Evolutionary conservation across 2,113 vertebrate species (phyloP).

Genomic region (Hippocampus mohnikei): DNA sequence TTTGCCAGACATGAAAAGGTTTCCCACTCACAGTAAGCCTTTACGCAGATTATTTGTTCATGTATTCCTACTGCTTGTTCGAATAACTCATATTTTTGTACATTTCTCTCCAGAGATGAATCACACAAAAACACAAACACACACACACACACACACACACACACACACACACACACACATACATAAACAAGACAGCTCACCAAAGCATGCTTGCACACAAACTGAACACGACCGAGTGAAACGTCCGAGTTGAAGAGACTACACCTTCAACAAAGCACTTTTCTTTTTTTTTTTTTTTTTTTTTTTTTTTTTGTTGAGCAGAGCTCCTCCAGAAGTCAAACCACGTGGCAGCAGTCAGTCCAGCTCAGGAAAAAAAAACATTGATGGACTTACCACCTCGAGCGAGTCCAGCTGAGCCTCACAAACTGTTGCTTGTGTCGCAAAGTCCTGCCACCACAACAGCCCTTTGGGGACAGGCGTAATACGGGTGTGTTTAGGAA

Average conservation of each 20-base stretch:
- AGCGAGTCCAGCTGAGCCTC: constrained; percentile 12
- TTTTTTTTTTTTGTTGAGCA: background rate
- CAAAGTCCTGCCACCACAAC: constrained; percentile 22
- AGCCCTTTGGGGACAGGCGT: constrained; percentile 3
- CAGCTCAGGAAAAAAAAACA: constrained; percentile 1
- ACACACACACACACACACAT: background rate
- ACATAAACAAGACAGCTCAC: background rate
- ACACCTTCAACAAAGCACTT: background rate
- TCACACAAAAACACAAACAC: background rate
- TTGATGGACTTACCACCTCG: constrained; percentile 42
- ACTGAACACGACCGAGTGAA: background rate
- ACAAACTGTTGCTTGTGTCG: constrained; percentile 4
- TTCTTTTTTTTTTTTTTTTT: background rate
- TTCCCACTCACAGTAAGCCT: background rate
- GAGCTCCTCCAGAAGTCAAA: constrained; percentile 5
- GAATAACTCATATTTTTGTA: background rate
- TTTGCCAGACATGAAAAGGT: background rate
- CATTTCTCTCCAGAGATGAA: background rate
- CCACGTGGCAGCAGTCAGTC: constrained; percentile 36
- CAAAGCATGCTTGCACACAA: background rate
- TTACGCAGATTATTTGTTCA: background rate
- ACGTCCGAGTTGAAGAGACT: background rate
- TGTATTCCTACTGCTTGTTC: background rate
- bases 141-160: too few relatives aligned
- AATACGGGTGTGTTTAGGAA: constrained; percentile 33